These are phyloP conservation scores for Scaptomyza pallida DNA, from an alignment of 1,140 invertebrate species.

Conservation along the genomic window DNA sequence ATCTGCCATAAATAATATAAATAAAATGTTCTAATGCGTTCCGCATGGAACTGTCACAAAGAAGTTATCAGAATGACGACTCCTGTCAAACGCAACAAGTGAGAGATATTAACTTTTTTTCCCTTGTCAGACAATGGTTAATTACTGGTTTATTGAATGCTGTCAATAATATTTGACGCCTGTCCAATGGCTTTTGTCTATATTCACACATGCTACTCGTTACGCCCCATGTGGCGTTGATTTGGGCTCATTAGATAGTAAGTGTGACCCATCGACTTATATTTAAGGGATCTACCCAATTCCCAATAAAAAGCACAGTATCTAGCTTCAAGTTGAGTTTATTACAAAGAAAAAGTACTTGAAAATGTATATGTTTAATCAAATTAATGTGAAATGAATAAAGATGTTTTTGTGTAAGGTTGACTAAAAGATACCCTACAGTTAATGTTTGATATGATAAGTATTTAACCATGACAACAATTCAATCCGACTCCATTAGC, in stretches of 20 bases:
- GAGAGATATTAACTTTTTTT: slow-evolving; percentile 3
- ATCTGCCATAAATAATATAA: slow-evolving; percentile 34
- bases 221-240: background rate
- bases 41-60: slow-evolving; percentile 38
- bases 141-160: slow-evolving; percentile 39
- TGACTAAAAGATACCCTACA: background rate
- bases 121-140: slow-evolving; percentile 1
- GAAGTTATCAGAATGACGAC: slow-evolving; percentile 38
- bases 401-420: background rate
- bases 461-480: background rate
- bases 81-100: slow-evolving; percentile 8
- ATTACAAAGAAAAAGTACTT: background rate
- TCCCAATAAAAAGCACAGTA: background rate
- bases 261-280: background rate
- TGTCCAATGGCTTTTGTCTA: background rate
- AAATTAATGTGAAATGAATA: background rate
- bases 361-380: background rate
- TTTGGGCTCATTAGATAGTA: background rate
- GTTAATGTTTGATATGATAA: too few species aligned
- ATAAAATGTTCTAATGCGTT: slow-evolving; percentile 36
- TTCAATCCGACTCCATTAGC: background rate
- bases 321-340: background rate
- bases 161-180: slow-evolving; percentile 7
- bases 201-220: too few species aligned
- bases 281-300: too few species aligned